A percentile compares a stretch with the other conserved stretches of the same genome.
These are phyloP conservation scores for Boleophthalmus pectinirostris DNA, from an alignment of 2,113 vertebrate genomes.

Conservation along the genomic window DNA sequence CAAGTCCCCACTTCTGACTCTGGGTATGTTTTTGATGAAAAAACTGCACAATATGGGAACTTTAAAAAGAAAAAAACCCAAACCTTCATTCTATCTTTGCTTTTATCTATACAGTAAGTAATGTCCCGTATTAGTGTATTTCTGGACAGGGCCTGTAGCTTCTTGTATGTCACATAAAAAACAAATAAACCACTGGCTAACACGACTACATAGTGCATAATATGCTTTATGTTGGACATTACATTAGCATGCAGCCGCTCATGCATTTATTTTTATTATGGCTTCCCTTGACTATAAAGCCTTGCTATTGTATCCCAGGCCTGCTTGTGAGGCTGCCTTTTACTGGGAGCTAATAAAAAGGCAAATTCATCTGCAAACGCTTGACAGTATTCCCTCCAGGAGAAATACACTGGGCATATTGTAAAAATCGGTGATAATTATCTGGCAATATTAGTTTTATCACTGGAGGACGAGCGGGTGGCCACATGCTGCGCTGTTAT, in stretches of 20 bases:
- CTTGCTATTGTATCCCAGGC: conserved; percentile 64
- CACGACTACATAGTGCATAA: conserved; percentile 29
- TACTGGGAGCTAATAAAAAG: conserved; percentile 76
- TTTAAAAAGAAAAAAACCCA: background rate
- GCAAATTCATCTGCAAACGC: conserved; percentile 67
- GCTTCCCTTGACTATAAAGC: conserved; percentile 66
- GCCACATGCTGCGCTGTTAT: conserved; percentile 61
- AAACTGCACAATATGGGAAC: no score
- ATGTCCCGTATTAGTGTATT: background rate
- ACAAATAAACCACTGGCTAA: conserved; percentile 41
- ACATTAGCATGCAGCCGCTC: conserved; percentile 67
- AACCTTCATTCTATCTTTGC: background rate
- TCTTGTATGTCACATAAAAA: conserved; percentile 27
- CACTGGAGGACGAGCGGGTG: conserved; percentile 61
- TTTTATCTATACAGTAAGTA: background rate
- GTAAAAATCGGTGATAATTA: conserved; percentile 78
- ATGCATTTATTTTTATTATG: conserved; percentile 68
- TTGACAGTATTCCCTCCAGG: conserved; percentile 73
- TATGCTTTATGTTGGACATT: conserved; percentile 49
- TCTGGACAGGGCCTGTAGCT: conserved; percentile 24
- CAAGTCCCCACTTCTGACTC: no score
- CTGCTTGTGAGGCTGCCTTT: conserved; percentile 61
- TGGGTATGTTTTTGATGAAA: no score
- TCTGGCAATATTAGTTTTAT: conserved; percentile 78
- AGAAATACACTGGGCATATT: conserved; percentile 69